phyloP scores from a whole-genome alignment of 2,797 vertebrate genomes.

The Lateolabrax maculatus region DNA sequence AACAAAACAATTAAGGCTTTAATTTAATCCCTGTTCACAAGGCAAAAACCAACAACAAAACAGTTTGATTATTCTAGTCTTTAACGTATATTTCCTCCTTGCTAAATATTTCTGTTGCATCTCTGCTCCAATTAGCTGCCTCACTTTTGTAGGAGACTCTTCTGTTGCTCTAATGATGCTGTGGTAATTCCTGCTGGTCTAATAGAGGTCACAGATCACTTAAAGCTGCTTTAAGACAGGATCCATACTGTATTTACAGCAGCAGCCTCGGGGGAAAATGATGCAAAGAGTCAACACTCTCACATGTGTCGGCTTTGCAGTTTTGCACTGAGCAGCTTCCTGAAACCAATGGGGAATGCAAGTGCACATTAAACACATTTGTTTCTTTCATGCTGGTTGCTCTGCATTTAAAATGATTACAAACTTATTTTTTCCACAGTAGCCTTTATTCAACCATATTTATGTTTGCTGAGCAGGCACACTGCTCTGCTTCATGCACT shows the following conservation, averaged over 20 bases:
- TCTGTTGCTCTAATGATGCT: slow-evolving; percentile 14
- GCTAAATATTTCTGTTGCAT: slow-evolving; percentile 8
- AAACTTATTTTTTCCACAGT: slow-evolving; percentile 11
- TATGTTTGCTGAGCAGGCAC: slow-evolving; percentile 14
- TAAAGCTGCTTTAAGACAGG: background rate
- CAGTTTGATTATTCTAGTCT: background rate
- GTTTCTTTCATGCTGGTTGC: slow-evolving; percentile 37
- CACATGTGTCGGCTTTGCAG: background rate
- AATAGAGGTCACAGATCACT: slow-evolving; percentile 24
- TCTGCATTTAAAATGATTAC: slow-evolving; percentile 39
- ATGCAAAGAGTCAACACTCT: background rate
- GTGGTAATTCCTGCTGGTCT: slow-evolving; percentile 20
- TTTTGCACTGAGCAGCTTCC: background rate
- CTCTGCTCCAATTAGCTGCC: slow-evolving; percentile 20
- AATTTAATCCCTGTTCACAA: background rate
- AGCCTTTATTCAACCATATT: background rate
- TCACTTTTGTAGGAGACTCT: background rate
- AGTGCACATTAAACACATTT: slow-evolving; percentile 21
- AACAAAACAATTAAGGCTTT: background rate
- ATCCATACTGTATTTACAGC: slow-evolving; percentile 36
- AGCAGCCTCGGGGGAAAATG: background rate
- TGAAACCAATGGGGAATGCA: background rate
- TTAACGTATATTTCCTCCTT: background rate
- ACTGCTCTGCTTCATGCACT: background rate
- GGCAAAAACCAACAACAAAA: background rate